A percentile compares a stretch with the other conserved stretches of the same genome.
Evolutionary conservation across 2,797 vertebrate species (phyloP).

Genomic region (Gymnodraco acuticeps): DNA sequence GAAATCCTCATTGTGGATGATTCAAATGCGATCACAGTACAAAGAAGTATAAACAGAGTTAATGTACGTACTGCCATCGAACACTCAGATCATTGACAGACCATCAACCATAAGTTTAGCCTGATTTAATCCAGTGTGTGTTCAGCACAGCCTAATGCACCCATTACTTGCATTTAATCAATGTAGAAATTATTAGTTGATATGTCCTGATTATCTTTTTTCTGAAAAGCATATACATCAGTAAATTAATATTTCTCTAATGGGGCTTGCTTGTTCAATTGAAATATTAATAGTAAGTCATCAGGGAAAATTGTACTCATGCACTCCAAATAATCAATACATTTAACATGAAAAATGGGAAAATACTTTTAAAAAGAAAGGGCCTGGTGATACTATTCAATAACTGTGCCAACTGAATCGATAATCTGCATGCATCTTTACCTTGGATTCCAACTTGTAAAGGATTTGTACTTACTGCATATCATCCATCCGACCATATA

Average conservation of each 20-base stretch:
- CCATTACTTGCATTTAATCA: slow-evolving; percentile 49
- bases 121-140: slow-evolving; percentile 39
- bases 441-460: not conserved
- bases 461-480: not conserved
- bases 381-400: not conserved
- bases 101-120: slow-evolving; percentile 9
- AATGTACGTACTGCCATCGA: slow-evolving; percentile 18
- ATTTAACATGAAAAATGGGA: not conserved
- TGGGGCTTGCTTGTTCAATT: slow-evolving; percentile 15
- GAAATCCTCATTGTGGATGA: slow-evolving; percentile 14
- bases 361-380: not conserved
- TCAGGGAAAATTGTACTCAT: not conserved
- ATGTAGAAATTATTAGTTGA: slow-evolving; percentile 46
- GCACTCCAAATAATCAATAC: slow-evolving; percentile 4
- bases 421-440: not conserved
- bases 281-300: slow-evolving; percentile 4
- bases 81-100: slow-evolving; percentile 38
- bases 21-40: slow-evolving; percentile 17
- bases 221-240: slow-evolving; percentile 17
- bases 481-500: not conserved
- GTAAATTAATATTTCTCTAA: slow-evolving; percentile 29
- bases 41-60: slow-evolving; percentile 23
- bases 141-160: slow-evolving; percentile 46
- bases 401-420: slow-evolving; percentile 1
- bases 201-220: slow-evolving; percentile 41